phyloP scores from a whole-genome alignment of 2,888 invertebrate species.

The Latrodectus elegans region DNA sequence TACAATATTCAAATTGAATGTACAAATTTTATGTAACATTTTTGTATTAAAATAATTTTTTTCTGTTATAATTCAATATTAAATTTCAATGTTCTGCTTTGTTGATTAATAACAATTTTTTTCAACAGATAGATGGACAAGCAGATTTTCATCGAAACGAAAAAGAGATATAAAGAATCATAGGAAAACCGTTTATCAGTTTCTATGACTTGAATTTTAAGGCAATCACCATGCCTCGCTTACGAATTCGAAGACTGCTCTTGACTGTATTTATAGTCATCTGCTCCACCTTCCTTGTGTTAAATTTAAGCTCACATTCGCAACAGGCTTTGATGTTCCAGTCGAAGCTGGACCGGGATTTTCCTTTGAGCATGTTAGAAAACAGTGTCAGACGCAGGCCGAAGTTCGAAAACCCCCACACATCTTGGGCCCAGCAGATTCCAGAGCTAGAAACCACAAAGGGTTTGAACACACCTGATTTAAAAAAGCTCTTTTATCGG shows the following conservation, averaged over 20 bases:
- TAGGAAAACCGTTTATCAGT: too few relatives aligned
- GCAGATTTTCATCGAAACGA: too few relatives aligned
- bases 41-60: too few relatives aligned
- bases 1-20: too few relatives aligned
- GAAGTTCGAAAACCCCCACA: conserved; percentile 52
- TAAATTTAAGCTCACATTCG: conserved; percentile 60
- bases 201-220: too few relatives aligned
- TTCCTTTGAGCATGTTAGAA: conserved; percentile 30
- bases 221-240: conserved; percentile 52
- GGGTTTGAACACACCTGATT: not conserved
- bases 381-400: conserved; percentile 40
- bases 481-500: conserved; percentile 11
- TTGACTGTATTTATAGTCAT: conserved; percentile 57
- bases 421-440: conserved; percentile 1
- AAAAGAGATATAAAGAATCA: too few relatives aligned
- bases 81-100: too few relatives aligned
- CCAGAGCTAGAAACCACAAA: conserved; percentile 8
- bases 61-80: too few relatives aligned
- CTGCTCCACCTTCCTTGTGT: conserved; percentile 39
- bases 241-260: conserved; percentile 63
- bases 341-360: conserved; percentile 28
- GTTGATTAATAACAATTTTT: too few relatives aligned
- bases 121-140: too few relatives aligned
- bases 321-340: conserved; percentile 51
- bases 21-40: too few relatives aligned